Conservation (phyloP, 92 coral and sea anemone species). For the Porites rus region DNA sequence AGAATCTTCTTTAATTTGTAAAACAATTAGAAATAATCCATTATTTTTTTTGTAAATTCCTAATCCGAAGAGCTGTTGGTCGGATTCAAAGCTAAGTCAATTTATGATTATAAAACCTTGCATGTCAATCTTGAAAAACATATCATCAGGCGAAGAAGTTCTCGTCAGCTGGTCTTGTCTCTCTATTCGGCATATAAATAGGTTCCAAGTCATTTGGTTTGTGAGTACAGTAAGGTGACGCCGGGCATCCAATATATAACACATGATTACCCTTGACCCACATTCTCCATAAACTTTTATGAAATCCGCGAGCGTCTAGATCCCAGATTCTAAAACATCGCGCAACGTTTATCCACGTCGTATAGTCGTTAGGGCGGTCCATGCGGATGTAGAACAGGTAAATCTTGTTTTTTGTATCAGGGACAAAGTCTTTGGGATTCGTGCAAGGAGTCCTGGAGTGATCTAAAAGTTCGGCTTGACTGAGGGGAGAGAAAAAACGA, state of each 20-base stretch:
- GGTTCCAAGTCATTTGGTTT: conserved; percentile 59
- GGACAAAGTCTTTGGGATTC: conserved; percentile 69
- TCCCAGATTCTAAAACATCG: conserved; percentile 84
- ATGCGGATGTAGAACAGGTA: conserved; percentile 74
- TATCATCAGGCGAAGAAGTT: conserved; percentile 32
- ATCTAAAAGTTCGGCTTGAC: conserved; percentile 71
- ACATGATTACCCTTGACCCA: conserved; percentile 83
- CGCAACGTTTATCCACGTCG: conserved; percentile 79
- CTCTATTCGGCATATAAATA: conserved; percentile 58
- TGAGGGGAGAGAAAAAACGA: conserved; percentile 1
- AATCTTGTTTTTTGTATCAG: conserved; percentile 69
- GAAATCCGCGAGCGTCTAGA: conserved; percentile 74
- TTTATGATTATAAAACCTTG: no score
- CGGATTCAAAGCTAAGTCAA: no score
- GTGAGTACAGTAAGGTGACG: conserved; percentile 73
- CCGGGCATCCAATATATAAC: conserved; percentile 78
- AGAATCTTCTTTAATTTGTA: no score
- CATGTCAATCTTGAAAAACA: no score
- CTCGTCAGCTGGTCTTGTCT: conserved; percentile 66
- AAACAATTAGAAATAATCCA: no score
- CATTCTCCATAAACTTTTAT: conserved; percentile 77
- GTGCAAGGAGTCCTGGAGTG: conserved; percentile 81
- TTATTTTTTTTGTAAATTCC: no score
- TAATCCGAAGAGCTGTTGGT: no score
- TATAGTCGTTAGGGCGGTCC: conserved; percentile 61